phyloP scores from a whole-genome alignment of 2,888 invertebrate genomes.

The Cheilosia variabilis region DNA sequence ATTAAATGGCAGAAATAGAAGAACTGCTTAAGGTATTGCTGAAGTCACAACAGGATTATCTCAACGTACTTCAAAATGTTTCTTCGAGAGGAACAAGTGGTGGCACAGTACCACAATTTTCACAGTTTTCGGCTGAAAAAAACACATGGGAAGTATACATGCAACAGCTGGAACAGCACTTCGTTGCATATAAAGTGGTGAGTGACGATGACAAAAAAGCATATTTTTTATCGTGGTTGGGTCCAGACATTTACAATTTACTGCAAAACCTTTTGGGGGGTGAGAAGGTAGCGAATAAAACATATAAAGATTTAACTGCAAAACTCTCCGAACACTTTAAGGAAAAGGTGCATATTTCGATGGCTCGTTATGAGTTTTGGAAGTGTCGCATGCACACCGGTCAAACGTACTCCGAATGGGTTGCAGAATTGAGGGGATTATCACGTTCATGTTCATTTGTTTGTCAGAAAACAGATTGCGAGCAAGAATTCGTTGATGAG shows the following conservation, averaged over 20 bases:
- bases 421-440: slow-evolving; percentile 13
- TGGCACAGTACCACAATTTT: slow-evolving; percentile 9
- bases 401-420: slow-evolving; percentile 34
- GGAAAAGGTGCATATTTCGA: slow-evolving; percentile 15
- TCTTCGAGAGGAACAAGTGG: not conserved
- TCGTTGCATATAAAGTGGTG: no score
- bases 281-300: slow-evolving; percentile 7
- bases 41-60: slow-evolving; percentile 21
- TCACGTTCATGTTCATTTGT: slow-evolving; percentile 17
- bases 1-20: slow-evolving; percentile 21
- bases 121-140: slow-evolving; percentile 4
- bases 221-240: no score
- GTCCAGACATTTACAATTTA: slow-evolving; percentile 13
- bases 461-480: slow-evolving; percentile 5
- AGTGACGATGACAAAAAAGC: no score
- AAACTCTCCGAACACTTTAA: slow-evolving; percentile 32
- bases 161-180: no score
- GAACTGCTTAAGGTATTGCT: slow-evolving; percentile 6
- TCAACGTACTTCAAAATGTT: not conserved
- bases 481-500: slow-evolving; percentile 7
- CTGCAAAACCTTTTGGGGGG: slow-evolving; percentile 21
- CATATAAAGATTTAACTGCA: not conserved
- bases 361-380: slow-evolving; percentile 34
- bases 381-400: slow-evolving; percentile 29
- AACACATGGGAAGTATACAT: no score